Conservation (phyloP, 1,140 invertebrate genomes). For the Saccostrea echinata region DNA sequence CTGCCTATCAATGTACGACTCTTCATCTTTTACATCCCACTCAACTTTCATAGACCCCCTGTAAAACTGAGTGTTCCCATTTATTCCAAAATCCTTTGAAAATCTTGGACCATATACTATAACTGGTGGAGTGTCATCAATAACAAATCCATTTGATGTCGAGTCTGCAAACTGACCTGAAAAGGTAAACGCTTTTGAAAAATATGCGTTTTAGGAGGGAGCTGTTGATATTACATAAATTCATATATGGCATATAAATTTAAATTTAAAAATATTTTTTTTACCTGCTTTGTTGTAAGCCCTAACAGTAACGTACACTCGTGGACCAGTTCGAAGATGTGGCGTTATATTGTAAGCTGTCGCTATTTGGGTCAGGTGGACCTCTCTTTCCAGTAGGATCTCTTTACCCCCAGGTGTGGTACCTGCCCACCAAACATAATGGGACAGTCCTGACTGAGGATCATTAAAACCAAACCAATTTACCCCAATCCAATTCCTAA, state of each 20-base stretch:
- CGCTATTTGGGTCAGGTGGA: constrained; percentile 46
- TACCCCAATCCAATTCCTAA: constrained; percentile 58
- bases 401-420: constrained; percentile 60
- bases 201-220: too few relatives aligned
- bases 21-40: constrained; percentile 56
- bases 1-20: constrained; percentile 61
- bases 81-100: neutral
- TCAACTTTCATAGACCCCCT: constrained; percentile 52
- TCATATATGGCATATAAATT: too few relatives aligned
- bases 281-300: constrained; percentile 65
- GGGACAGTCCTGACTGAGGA: constrained; percentile 58
- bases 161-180: constrained; percentile 46
- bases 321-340: constrained; percentile 50
- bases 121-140: constrained; percentile 57
- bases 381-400: constrained; percentile 48
- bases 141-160: constrained; percentile 62
- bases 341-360: constrained; percentile 40
- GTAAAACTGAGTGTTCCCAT: constrained; percentile 39
- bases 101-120: constrained; percentile 41
- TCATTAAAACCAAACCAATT: constrained; percentile 65
- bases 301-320: constrained; percentile 63
- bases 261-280: constrained; percentile 13
- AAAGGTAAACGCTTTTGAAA: neutral
- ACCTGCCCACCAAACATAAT: constrained; percentile 62
- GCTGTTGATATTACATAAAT: too few relatives aligned